Conservation (phyloP, 2,888 invertebrate genomes). For the Cantharis nigra region DNA sequence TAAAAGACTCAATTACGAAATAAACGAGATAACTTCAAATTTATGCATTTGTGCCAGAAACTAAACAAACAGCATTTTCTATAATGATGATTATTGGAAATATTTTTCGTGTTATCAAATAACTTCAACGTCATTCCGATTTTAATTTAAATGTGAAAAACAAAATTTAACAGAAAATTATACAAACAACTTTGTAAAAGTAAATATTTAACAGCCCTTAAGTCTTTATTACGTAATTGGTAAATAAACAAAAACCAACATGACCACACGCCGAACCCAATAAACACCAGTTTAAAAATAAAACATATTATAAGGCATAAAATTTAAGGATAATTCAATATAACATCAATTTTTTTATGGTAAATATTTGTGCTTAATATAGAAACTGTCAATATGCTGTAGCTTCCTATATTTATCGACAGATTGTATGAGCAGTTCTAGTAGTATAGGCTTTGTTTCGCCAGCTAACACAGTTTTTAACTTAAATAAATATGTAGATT, state of each 20-base stretch:
- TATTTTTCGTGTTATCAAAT: not conserved
- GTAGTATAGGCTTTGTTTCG: not conserved
- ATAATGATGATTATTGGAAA: too few species aligned
- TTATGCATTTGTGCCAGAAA: not conserved
- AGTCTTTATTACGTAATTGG: not conserved
- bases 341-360: not conserved
- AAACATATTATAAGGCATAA: not conserved
- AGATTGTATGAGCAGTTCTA: not conserved
- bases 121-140: too few species aligned
- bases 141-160: not conserved
- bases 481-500: too few species aligned
- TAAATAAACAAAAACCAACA: not conserved
- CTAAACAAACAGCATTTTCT: too few species aligned
- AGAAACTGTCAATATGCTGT: not conserved
- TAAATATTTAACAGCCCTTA: not conserved
- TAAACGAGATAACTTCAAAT: not conserved
- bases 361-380: not conserved
- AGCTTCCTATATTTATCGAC: not conserved
- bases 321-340: not conserved
- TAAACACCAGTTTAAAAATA: not conserved
- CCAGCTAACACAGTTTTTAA: too few species aligned
- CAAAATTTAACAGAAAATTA: not conserved
- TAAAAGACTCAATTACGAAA: not conserved
- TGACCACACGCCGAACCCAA: not conserved
- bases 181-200: not conserved